These are phyloP conservation scores for Plemyria rubiginata DNA, from an alignment of 2,888 invertebrate species.

Conservation along the genomic window DNA sequence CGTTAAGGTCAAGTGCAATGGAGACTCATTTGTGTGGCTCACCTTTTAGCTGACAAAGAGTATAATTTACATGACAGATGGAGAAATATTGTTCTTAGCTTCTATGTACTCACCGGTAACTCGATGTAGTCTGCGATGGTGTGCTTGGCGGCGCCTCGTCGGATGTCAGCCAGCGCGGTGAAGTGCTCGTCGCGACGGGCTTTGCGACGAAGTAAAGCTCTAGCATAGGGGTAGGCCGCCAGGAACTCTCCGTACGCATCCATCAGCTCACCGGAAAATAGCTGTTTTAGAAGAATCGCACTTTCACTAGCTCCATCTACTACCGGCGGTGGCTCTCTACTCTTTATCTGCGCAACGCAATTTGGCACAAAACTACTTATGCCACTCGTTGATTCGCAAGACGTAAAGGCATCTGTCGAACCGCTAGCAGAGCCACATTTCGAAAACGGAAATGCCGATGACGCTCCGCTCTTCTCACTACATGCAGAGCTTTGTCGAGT, in stretches of 20 bases:
- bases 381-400: slow-evolving; percentile 79
- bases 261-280: slow-evolving; percentile 88
- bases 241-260: slow-evolving; percentile 88
- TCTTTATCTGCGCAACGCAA: slow-evolving; percentile 68
- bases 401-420: slow-evolving; percentile 75
- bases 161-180: slow-evolving; percentile 87
- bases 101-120: slow-evolving; percentile 86
- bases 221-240: slow-evolving; percentile 85
- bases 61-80: slow-evolving; percentile 43
- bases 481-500: slow-evolving; percentile 77
- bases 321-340: slow-evolving; percentile 62
- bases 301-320: slow-evolving; percentile 68
- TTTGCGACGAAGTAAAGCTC: slow-evolving; percentile 86
- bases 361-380: slow-evolving; percentile 72
- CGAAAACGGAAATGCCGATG: slow-evolving; percentile 80
- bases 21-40: slow-evolving; percentile 55
- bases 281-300: slow-evolving; percentile 78
- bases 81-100: slow-evolving; percentile 20
- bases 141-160: slow-evolving; percentile 87
- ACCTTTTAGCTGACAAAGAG: slow-evolving; percentile 40
- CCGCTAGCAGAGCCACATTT: slow-evolving; percentile 78
- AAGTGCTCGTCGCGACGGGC: slow-evolving; percentile 87
- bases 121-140: slow-evolving; percentile 87
- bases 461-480: slow-evolving; percentile 78
- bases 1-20: slow-evolving; percentile 67